A percentile compares a stretch with the other conserved stretches of the same genome.
Conservation (phyloP, 1,140 invertebrate species). For the Lucilia sericata region DNA sequence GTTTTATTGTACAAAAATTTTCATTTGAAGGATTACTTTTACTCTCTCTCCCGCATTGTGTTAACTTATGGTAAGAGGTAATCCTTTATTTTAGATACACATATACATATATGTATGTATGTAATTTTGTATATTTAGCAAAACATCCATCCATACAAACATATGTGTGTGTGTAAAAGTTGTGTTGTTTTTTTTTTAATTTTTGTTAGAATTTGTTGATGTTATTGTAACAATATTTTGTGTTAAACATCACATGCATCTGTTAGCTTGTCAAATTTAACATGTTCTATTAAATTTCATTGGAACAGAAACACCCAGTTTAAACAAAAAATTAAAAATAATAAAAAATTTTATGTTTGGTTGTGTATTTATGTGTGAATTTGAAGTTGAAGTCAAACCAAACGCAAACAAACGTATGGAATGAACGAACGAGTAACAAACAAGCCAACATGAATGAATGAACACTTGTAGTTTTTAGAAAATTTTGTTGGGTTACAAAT, state of each 20-base stretch:
- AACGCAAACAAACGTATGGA: neutral
- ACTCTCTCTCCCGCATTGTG: constrained; percentile 5
- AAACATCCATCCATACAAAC: neutral
- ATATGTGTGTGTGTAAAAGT: neutral
- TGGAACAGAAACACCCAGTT: constrained; percentile 26
- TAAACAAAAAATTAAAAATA: neutral
- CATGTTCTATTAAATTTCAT: constrained; percentile 45
- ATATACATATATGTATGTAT: neutral
- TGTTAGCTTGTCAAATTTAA: constrained; percentile 46
- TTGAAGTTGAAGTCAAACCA: constrained; percentile 13
- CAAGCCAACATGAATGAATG: neutral
- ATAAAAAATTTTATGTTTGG: neutral
- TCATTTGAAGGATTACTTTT: constrained; percentile 20
- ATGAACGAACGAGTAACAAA: neutral
- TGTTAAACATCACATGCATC: constrained; percentile 45
- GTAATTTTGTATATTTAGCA: neutral
- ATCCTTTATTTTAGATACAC: constrained; percentile 14
- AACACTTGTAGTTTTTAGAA: constrained; percentile 27
- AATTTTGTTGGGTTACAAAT: neutral
- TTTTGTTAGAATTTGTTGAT: constrained; percentile 33
- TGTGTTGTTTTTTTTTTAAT: neutral
- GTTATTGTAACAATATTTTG: constrained; percentile 43
- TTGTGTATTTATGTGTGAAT: neutral
- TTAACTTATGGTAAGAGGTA: constrained; percentile 24
- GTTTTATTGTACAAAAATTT: constrained; percentile 8